Conservation (phyloP, 1,140 invertebrate genomes). For the Drosophila tropicalis region DNA sequence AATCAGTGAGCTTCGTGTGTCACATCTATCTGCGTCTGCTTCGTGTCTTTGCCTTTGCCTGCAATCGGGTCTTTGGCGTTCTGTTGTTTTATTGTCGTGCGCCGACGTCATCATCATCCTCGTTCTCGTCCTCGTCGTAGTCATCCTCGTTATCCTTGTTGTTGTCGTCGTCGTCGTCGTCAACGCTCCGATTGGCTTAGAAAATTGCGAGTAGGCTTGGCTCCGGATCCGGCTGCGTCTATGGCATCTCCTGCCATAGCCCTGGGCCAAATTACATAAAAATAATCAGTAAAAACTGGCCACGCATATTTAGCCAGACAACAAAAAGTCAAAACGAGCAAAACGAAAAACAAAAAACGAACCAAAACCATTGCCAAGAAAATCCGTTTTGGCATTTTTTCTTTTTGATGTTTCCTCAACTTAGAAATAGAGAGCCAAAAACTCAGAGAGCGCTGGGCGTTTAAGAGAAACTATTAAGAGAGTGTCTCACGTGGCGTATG, state of each 20-base stretch:
- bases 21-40: slow-evolving; percentile 13
- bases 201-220: slow-evolving; percentile 81
- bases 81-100: slow-evolving; percentile 77
- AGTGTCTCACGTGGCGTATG: slow-evolving; percentile 53
- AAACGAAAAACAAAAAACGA: slow-evolving; percentile 22
- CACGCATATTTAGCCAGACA: slow-evolving; percentile 26
- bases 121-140: slow-evolving; percentile 48
- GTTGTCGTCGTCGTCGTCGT: slow-evolving; percentile 53
- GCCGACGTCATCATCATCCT: slow-evolving; percentile 67
- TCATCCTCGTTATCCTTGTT: slow-evolving; percentile 36
- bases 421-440: not conserved
- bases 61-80: slow-evolving; percentile 48
- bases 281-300: slow-evolving; percentile 57
- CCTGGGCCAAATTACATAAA: slow-evolving; percentile 33
- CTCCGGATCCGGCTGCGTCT: slow-evolving; percentile 29
- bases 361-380: not conserved
- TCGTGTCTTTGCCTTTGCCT: slow-evolving; percentile 19
- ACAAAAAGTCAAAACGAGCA: not conserved
- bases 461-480: slow-evolving; percentile 38
- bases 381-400: not conserved
- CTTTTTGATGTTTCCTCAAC: no score
- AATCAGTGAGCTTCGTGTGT: slow-evolving; percentile 69
- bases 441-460: slow-evolving; percentile 22
- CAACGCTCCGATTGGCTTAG: slow-evolving; percentile 76
- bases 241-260: slow-evolving; percentile 6